phyloP scores from a whole-genome alignment of 2,797 vertebrate species.

The Sebastes steindachneri region DNA sequence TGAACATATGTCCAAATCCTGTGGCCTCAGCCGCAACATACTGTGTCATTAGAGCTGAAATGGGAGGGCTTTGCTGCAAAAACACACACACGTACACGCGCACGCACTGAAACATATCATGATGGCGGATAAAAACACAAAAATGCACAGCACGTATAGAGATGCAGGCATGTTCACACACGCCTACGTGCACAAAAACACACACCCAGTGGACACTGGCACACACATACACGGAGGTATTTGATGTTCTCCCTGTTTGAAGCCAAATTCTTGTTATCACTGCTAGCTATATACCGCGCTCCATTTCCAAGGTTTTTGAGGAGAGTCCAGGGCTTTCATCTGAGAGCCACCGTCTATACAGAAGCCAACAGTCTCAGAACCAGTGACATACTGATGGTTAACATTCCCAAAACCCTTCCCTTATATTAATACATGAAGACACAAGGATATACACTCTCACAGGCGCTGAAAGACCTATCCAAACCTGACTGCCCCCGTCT shows the following conservation, averaged over 20 bases:
- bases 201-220: conserved; percentile 36
- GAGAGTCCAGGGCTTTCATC: conserved; percentile 90
- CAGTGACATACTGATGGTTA: conserved; percentile 78
- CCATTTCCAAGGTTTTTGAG: conserved; percentile 90
- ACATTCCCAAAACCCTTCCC: conserved; percentile 75
- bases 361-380: conserved; percentile 78
- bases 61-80: conserved; percentile 49
- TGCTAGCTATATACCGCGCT: conserved; percentile 84
- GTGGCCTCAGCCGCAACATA: conserved; percentile 81
- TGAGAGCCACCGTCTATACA: conserved; percentile 80
- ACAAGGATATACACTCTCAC: conserved; percentile 2
- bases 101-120: conserved; percentile 23
- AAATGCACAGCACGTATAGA: conserved; percentile 51
- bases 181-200: conserved; percentile 17
- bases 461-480: conserved; percentile 37
- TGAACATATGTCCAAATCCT: conserved; percentile 90
- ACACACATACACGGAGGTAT: conserved; percentile 76
- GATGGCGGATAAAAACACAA: conserved; percentile 49
- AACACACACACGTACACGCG: conserved; percentile 16
- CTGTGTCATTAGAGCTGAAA: conserved; percentile 80
- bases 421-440: conserved; percentile 73
- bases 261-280: conserved; percentile 92
- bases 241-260: conserved; percentile 95
- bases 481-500: conserved; percentile 34
- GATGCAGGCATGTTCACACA: conserved; percentile 16